Percentiles rank a stretch among this genome's conserved stretches.
Conservation (phyloP, 2,113 vertebrate genomes). For the Ursus arctos region DNA sequence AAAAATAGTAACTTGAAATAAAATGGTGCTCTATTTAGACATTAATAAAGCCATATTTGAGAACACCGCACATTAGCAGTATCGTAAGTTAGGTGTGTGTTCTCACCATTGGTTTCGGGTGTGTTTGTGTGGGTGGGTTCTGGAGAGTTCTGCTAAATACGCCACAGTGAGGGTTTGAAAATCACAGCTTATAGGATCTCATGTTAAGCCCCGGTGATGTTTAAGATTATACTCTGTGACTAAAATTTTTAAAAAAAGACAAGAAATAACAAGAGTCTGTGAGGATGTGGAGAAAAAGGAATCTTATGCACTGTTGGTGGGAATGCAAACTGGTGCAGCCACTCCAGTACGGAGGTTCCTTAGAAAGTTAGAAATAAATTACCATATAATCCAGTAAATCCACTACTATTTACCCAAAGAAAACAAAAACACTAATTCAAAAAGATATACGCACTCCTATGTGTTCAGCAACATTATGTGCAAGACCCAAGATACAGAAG, state of each 20-base stretch:
- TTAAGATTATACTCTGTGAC: background rate
- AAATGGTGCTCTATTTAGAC: background rate
- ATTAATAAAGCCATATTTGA: background rate
- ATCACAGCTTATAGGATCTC: background rate
- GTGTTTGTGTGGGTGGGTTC: background rate
- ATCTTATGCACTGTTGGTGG: background rate
- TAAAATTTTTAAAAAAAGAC: background rate
- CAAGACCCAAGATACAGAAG: background rate
- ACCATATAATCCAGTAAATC: background rate
- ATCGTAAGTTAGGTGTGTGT: accelerated
- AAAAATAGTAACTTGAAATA: background rate
- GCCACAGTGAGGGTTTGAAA: background rate
- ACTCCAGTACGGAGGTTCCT: background rate
- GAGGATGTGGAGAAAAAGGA: background rate
- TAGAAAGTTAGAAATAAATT: background rate
- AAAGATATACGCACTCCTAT: background rate
- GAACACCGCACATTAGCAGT: background rate
- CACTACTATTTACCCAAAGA: background rate
- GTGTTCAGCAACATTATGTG: background rate
- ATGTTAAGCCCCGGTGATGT: background rate
- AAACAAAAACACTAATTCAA: background rate
- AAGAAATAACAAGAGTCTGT: background rate
- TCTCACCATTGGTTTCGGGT: background rate
- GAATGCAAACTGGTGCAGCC: background rate
- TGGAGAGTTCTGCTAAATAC: background rate